These are phyloP conservation scores for Nothocercus nigrocapillus DNA, from an alignment of 2,113 vertebrate genomes.

Conservation along the genomic window DNA sequence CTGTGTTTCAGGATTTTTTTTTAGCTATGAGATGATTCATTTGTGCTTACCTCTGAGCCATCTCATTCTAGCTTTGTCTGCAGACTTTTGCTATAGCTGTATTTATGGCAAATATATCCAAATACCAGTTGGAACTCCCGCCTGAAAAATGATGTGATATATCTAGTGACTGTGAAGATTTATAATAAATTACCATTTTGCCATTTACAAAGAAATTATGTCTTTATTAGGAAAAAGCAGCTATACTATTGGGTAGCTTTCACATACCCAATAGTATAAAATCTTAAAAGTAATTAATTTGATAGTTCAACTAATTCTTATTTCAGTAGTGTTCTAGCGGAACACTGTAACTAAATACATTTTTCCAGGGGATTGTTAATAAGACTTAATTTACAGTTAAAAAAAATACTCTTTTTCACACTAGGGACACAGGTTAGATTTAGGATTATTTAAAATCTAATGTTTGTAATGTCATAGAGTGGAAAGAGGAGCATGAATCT, in stretches of 20 bases:
- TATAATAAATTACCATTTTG: background rate
- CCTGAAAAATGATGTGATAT: background rate
- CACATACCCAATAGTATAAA: background rate
- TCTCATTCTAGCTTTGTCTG: background rate
- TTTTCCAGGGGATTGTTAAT: slow-evolving; percentile 47
- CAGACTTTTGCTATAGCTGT: background rate
- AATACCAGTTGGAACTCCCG: rapidly evolving
- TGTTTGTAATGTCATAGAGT: background rate
- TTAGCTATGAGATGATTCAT: background rate
- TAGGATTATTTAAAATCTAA: background rate
- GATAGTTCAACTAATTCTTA: slow-evolving; percentile 57
- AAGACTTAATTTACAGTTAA: slow-evolving; percentile 38
- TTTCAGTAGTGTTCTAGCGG: slow-evolving; percentile 45
- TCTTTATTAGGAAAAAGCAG: background rate
- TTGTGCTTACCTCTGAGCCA: background rate
- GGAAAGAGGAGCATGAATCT: background rate
- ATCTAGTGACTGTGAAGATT: background rate
- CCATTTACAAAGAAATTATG: background rate
- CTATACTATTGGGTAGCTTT: background rate
- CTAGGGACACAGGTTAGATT: background rate
- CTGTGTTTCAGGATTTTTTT: background rate
- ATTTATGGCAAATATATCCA: background rate
- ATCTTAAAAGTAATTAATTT: slow-evolving; percentile 56
- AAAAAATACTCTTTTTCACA: slow-evolving; percentile 5
- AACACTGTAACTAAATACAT: slow-evolving; percentile 45